Conservation (phyloP, 1,140 invertebrate species). For the Armadillidium nasatum region DNA sequence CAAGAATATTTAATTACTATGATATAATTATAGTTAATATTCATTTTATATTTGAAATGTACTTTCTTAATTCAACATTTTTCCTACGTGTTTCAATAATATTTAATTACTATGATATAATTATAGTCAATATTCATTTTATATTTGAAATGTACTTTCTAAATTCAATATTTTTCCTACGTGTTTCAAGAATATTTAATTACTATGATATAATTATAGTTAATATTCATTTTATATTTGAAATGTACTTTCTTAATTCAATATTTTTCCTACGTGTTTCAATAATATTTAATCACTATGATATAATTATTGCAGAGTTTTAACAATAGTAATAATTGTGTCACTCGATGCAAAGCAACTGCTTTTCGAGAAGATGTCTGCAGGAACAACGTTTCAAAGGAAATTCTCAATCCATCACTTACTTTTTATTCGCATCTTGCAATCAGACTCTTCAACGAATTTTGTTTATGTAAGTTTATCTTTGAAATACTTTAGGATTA, state of each 20-base stretch:
- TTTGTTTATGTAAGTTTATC: conserved; percentile 10
- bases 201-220: background rate
- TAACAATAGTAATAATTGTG: background rate
- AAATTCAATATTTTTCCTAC: too few relatives aligned
- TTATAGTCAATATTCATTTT: background rate
- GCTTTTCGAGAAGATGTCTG: conserved; percentile 6
- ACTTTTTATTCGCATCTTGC: conserved; percentile 20
- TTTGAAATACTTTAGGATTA: too few relatives aligned
- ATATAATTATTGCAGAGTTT: background rate
- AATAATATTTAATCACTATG: background rate
- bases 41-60: too few relatives aligned
- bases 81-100: background rate
- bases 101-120: background rate
- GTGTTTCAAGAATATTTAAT: background rate
- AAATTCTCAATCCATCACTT: conserved; percentile 16
- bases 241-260: too few relatives aligned
- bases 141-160: too few relatives aligned
- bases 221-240: too few relatives aligned
- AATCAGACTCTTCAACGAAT: conserved; percentile 18
- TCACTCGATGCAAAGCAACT: conserved; percentile 6
- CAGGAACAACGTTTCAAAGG: conserved; percentile 10
- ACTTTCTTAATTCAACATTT: too few relatives aligned
- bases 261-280: too few relatives aligned
- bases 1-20: background rate
- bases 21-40: background rate